Evolutionary conservation across 1,140 invertebrate genomes (phyloP).

Genomic region (Samia ricini): DNA sequence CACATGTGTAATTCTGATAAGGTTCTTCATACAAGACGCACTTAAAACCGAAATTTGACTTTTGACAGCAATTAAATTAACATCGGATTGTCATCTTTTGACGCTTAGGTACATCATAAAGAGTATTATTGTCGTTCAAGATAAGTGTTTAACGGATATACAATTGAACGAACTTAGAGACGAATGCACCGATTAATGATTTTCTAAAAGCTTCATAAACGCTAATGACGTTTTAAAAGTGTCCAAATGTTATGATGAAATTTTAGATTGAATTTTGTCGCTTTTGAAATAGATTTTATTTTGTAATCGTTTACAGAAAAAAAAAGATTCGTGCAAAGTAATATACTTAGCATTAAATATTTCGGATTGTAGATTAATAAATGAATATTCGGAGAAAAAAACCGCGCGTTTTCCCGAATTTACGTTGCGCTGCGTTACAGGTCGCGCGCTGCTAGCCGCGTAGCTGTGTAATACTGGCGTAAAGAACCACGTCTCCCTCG

Average conservation of each 20-base stretch:
- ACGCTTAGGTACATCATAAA: conserved; percentile 43
- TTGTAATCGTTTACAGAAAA: background rate
- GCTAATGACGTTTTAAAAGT: conserved; percentile 7
- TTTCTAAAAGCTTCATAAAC: conserved; percentile 21
- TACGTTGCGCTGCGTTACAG: conserved; percentile 39
- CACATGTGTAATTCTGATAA: conserved; percentile 13
- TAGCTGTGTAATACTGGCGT: conserved; percentile 59
- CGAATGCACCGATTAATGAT: conserved; percentile 18
- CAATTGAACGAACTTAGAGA: conserved; percentile 40
- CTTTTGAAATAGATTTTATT: background rate
- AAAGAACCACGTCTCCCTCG: conserved; percentile 39
- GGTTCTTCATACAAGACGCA: conserved; percentile 7
- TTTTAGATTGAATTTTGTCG: background rate
- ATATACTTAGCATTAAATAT: background rate
- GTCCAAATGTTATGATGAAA: background rate
- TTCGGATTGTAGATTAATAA: background rate
- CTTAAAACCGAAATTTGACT: conserved; percentile 19
- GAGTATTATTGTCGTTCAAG: conserved; percentile 43
- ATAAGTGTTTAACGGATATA: conserved; percentile 55
- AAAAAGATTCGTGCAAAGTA: background rate
- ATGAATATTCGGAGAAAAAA: background rate
- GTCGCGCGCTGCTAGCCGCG: conserved; percentile 44
- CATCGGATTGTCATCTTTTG: conserved; percentile 47
- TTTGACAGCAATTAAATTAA: conserved; percentile 60
- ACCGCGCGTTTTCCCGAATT: conserved; percentile 13